Evolutionary conservation across 1,140 invertebrate species (phyloP), one percentile per base, ranked within the genome.

Genomic region (Diabrotica virgifera): DNA sequence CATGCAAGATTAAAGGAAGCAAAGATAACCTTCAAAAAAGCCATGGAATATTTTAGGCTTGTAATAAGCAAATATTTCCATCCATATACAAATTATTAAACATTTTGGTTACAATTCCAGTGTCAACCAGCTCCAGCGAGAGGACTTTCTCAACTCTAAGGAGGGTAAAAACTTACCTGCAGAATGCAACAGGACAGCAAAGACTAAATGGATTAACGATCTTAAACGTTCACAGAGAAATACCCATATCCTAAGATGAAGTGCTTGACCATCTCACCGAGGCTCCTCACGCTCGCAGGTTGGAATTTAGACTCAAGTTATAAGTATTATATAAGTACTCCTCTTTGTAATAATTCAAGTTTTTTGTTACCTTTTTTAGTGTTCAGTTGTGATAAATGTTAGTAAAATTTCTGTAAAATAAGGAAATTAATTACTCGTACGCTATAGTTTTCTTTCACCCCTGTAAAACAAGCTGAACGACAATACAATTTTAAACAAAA

Each of bases 151-250:
- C 66, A 4, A 10, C 65, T 9, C 65, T 68, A 40, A 5, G 37
- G 54, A 67, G 66, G 36, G 11, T 59, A 14, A 63, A 62, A 68
- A 64, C 57, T n/a, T 68, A 68, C 46, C 36, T 63, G 8, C 60
- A 24, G 35, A 62, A 11, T 36, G 52, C 58, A 64, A 60, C n/a
- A 50, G 54, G 35, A 35, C n/a, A 66, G 36, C 6, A 24, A 62
- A 7, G 61, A 14, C 46, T 68, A 52, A 68, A 68, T 63, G 57
- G 64, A 12, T 35, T 68, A 35, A 65, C 65, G 38, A 12, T 68
- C 24, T 46, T 68, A 5, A 67, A 68, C 40, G 54, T 68, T 7
- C 65, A 68, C 37, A 13, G 46, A 9, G 64, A 63, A 10, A 62
- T 68, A 3, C 13, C 10, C 38, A 14, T 55, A 7, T 57, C n/a